These are phyloP conservation scores for Pentalonia nigronervosa DNA, from an alignment of 1,140 invertebrate genomes.

Conservation along the genomic window DNA sequence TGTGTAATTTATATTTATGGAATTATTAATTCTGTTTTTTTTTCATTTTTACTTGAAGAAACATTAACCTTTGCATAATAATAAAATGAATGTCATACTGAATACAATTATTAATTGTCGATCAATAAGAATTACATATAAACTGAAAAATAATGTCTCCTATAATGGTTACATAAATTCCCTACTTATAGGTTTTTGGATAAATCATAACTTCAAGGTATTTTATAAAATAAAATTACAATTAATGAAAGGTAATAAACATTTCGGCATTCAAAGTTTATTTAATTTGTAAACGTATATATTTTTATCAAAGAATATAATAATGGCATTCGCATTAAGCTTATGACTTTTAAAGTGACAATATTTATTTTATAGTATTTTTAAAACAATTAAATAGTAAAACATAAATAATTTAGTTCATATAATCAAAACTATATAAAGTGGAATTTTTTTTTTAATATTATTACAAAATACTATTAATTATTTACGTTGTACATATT, in stretches of 20 bases:
- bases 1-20: too few species aligned
- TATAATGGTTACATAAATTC: background rate
- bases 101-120: background rate
- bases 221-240: background rate
- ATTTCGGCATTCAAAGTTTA: background rate
- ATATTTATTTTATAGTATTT: too few species aligned
- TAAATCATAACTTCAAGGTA: background rate
- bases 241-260: background rate
- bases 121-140: background rate
- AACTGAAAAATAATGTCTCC: background rate
- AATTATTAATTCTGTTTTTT: too few species aligned
- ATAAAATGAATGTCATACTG: too few species aligned
- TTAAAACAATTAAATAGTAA: background rate
- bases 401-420: background rate
- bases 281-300: too few species aligned
- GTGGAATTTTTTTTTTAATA: background rate
- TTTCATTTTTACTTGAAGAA: too few species aligned
- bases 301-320: background rate
- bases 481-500: background rate
- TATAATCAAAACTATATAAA: background rate
- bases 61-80: too few species aligned
- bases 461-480: background rate
- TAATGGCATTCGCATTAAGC: background rate
- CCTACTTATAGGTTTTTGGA: background rate
- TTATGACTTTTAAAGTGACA: background rate